phyloP scores from a whole-genome alignment of 37 sponge, comb jelly and placozoan genomes.

The Theonella swinhoei region DNA sequence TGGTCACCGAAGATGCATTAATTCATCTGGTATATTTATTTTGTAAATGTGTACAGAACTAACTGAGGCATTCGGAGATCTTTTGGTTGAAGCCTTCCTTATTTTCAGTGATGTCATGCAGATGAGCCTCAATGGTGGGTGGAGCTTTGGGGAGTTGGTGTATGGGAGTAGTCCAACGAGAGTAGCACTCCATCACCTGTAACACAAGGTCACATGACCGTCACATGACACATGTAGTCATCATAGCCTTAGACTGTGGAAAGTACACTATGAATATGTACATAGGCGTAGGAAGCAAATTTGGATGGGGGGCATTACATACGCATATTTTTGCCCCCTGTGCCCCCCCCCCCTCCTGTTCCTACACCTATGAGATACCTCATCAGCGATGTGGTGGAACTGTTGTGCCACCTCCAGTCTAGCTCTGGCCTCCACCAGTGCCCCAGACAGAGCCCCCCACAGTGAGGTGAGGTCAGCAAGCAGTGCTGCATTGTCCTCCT shows the following conservation, averaged over 20 bases:
- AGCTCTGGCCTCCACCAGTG: background rate
- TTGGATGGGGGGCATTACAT: no score
- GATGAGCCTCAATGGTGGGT: background rate
- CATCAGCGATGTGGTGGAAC: conserved; percentile 36
- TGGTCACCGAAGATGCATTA: no score
- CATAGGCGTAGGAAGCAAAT: no score
- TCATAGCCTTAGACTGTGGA: background rate
- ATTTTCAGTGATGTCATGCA: conserved; percentile 18
- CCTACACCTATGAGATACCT: conserved; percentile 44
- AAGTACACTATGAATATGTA: background rate
- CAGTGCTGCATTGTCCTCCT: conserved; percentile 16
- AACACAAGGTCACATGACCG: no score
- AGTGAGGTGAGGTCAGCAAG: background rate
- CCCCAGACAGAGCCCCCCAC: conserved; percentile 51
- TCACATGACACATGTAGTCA: background rate
- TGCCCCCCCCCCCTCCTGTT: conserved; percentile 7
- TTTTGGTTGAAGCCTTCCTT: conserved; percentile 14
- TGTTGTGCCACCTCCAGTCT: conserved; percentile 24
- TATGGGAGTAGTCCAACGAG: conserved; percentile 33
- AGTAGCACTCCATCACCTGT: conserved; percentile 9
- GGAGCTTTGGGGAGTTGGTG: conserved; percentile 48
- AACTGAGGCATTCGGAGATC: conserved; percentile 33
- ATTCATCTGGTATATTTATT: no score
- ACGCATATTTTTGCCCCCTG: background rate
- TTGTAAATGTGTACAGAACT: conserved; percentile 4